These are phyloP conservation scores for Lepidocyrtinus sp. DNA, from an alignment of 2,888 invertebrate genomes.

Conservation along the genomic window DNA sequence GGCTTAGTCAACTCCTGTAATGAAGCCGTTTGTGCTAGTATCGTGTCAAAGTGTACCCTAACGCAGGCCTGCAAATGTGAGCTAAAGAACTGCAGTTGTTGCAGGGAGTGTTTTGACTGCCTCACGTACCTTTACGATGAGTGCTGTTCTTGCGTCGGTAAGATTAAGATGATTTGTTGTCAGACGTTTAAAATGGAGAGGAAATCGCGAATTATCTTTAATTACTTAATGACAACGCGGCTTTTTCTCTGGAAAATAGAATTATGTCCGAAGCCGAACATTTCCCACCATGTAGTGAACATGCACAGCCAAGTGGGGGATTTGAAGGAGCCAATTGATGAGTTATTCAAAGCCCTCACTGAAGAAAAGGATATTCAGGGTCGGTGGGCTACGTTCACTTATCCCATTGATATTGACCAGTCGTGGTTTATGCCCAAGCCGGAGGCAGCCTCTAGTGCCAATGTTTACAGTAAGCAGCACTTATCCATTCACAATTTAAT, in stretches of 20 bases:
- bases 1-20: constrained; percentile 78
- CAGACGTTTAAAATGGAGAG: too few species aligned
- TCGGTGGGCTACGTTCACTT: constrained; percentile 89
- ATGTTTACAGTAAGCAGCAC: constrained; percentile 63
- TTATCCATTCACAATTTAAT: constrained; percentile 1
- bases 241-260: constrained; percentile 76
- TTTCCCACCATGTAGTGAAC: constrained; percentile 81
- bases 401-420: constrained; percentile 73
- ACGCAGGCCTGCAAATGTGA: constrained; percentile 98
- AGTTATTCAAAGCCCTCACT: constrained; percentile 86
- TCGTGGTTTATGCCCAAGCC: constrained; percentile 69
- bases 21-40: constrained; percentile 94
- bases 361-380: constrained; percentile 83
- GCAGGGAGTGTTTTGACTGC: constrained; percentile 93
- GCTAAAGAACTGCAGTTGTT: constrained; percentile 92
- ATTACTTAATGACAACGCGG: neutral
- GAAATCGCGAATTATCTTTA: neutral
- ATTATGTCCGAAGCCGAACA: constrained; percentile 89
- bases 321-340: constrained; percentile 84
- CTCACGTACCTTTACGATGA: constrained; percentile 90
- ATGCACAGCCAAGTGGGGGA: constrained; percentile 91
- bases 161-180: constrained; percentile 73
- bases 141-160: constrained; percentile 98
- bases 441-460: constrained; percentile 53
- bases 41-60: constrained; percentile 96